Conservation (phyloP, 2,888 invertebrate species). For the Belgica antarctica region DNA sequence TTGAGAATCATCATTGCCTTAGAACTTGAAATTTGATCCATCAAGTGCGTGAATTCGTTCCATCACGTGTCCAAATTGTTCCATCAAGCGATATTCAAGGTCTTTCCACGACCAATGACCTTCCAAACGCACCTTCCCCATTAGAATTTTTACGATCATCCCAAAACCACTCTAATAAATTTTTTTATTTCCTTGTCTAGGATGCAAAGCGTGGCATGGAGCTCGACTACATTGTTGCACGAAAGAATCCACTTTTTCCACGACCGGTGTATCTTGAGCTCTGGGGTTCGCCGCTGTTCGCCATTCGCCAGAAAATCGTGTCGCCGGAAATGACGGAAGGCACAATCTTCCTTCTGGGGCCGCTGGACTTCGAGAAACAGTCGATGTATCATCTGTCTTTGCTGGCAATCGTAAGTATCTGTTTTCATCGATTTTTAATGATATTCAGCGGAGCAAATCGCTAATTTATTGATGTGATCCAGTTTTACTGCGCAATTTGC, state of each 20-base stretch:
- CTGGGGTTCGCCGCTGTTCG: conserved; percentile 76
- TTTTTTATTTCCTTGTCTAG: conserved; percentile 55
- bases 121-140: no score
- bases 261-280: conserved; percentile 80
- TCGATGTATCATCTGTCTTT: conserved; percentile 85
- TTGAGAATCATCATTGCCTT: no score
- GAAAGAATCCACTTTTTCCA: conserved; percentile 73
- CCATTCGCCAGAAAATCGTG: conserved; percentile 72
- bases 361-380: conserved; percentile 83
- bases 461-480: conserved; percentile 38
- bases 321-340: conserved; percentile 76
- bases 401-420: conserved; percentile 74
- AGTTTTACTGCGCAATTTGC: conserved; percentile 35
- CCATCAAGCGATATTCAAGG: background rate
- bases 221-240: conserved; percentile 76
- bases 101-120: no score
- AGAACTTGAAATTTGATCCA: no score
- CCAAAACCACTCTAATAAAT: conserved; percentile 11
- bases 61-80: no score
- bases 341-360: conserved; percentile 71
- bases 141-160: no score
- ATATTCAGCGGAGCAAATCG: conserved; percentile 23
- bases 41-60: no score
- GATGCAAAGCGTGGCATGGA: conserved; percentile 76
- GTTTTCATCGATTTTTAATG: conserved; percentile 31